Base-by-base conservation (phyloP, 2,113 vertebrate species). In the Phaethon lepturus region DNA sequence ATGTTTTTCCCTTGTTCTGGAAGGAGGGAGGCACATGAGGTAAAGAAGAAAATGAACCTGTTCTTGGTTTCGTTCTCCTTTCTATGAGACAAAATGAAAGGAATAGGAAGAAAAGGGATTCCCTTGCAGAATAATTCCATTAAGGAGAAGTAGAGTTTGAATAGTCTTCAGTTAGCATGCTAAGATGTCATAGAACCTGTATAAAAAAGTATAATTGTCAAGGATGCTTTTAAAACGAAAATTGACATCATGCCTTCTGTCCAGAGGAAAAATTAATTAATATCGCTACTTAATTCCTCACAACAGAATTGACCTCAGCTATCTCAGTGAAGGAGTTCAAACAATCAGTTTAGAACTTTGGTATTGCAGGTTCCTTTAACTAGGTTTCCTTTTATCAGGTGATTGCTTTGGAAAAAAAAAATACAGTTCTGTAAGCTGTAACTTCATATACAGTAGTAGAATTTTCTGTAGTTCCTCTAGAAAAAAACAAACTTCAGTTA, bases 401-500 rank as follows among this genome's bases (percentile, higher is more conserved):
- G 11, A 29, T 22, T 47, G 26, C 31, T 74, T 68, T 60, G 24
- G 38, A 38, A 42, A 45, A 45, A 59, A 29, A 58, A 60, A 42
- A 75, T 8, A 7, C 2, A 47, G 13, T 60, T 72, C 35, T 44
- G 0, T 74, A 84, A 86, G 3, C 25, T 64, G 4, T 50, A 56
- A 33, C 5, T 95, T 66, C 19, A 35, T 52, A 15, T 12, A 44
- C 2, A 14, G 10, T 24, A 22, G 2, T 33, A 56, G 20, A 66
- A 47, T 59, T 73, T 81, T 74, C 45, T 83, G 19, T 15, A 68
- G 31, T 58, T 78, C 20, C 17, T 81, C 10, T 15, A 2, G 9
- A 75, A 49, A 47, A 60, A 12, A 0, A 0, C 44, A 45, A 12
- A 0, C 0, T 1, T 2, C 13, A n/a, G 3, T 11, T 76, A 23